These are phyloP conservation scores for Plemyria rubiginata DNA, from an alignment of 2,888 invertebrate genomes.

Conservation along the genomic window DNA sequence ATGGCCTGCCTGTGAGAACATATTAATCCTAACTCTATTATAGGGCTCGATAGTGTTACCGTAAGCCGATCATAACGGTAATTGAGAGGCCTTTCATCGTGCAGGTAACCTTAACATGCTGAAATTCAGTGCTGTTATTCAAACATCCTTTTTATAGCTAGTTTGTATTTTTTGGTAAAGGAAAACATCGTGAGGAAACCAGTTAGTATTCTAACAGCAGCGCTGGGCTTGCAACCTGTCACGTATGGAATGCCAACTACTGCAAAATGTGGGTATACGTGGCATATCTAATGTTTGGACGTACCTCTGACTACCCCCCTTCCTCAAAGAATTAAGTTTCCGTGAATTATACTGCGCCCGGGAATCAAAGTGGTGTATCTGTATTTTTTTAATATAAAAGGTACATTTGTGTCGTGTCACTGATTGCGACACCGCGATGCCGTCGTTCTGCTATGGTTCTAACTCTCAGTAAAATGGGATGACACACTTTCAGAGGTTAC, in stretches of 20 bases:
- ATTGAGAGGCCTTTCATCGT: conserved; percentile 9
- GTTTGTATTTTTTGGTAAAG: too few species aligned
- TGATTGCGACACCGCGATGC: conserved; percentile 55
- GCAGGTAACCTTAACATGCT: background rate
- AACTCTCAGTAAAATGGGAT: conserved; percentile 60
- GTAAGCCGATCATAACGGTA: conserved; percentile 12
- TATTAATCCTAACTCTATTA: background rate
- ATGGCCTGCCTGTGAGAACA: too few species aligned
- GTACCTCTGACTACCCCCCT: too few species aligned
- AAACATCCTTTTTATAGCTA: too few species aligned
- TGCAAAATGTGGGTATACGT: too few species aligned
- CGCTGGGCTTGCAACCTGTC: too few species aligned
- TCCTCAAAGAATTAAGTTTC: too few species aligned
- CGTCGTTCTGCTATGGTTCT: conserved; percentile 42
- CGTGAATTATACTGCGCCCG: too few species aligned
- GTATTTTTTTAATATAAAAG: conserved; percentile 20
- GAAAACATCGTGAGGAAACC: too few species aligned
- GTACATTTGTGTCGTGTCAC: conserved; percentile 40
- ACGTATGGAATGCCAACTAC: too few species aligned
- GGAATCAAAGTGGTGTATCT: background rate
- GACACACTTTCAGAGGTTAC: conserved; percentile 62
- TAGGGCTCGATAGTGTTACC: background rate
- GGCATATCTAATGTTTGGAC: too few species aligned
- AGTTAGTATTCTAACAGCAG: too few species aligned
- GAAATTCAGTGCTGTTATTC: background rate